These are phyloP conservation scores for Todiramphus saurophagus DNA, from an alignment of 2,113 vertebrate species.

Conservation along the genomic window DNA sequence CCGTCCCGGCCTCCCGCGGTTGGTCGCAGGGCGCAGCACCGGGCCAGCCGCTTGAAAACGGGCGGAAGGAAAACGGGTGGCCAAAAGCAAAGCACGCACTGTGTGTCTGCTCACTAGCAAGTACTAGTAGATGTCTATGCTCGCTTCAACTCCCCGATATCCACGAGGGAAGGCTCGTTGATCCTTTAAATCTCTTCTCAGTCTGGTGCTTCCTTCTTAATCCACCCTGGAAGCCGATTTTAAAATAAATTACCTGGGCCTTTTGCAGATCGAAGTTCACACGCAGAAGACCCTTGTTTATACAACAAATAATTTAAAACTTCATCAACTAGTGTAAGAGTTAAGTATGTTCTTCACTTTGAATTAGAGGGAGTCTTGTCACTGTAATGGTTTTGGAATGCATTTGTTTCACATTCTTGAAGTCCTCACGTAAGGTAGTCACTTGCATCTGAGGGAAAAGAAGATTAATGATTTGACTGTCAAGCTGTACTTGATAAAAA, in stretches of 20 bases:
- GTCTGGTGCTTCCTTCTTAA: neutral
- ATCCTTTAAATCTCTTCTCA: neutral
- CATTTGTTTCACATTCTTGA: neutral
- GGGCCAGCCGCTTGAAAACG: neutral
- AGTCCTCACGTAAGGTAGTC: accelerated
- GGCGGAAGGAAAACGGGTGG: neutral
- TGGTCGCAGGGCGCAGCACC: neutral
- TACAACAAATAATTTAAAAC: neutral
- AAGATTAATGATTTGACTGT: neutral
- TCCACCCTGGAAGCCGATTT: neutral
- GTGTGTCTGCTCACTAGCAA: accelerated
- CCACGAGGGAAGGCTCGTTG: neutral
- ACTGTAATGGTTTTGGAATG: neutral
- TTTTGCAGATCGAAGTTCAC: neutral
- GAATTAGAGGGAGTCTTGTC: neutral
- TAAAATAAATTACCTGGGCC: neutral
- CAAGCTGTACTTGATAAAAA: neutral
- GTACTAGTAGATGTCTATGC: accelerated
- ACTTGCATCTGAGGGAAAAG: neutral
- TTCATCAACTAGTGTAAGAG: neutral
- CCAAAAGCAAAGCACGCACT: accelerated
- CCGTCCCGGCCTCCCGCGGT: no score
- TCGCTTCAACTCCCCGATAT: accelerated
- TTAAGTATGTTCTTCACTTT: neutral
- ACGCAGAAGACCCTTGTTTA: neutral